A percentile compares a stretch with the other conserved stretches of the same genome.
Evolutionary conservation across 1,140 invertebrate genomes (phyloP).

Genomic region (Euura saliciscinereae): DNA sequence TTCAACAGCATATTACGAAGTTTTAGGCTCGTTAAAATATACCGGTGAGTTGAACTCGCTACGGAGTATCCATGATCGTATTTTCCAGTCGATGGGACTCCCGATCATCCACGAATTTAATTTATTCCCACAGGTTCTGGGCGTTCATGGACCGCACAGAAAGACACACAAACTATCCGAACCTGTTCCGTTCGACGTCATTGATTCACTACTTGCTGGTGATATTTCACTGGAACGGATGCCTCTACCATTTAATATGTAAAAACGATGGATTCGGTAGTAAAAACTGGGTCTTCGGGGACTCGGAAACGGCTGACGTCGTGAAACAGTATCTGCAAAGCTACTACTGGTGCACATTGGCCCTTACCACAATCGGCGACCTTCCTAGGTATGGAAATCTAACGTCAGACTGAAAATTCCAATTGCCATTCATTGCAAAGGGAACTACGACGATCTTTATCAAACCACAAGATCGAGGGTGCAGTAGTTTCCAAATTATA

Average conservation of each 20-base stretch:
- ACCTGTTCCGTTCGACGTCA: slow-evolving; percentile 92
- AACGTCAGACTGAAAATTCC: background rate
- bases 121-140: slow-evolving; percentile 74
- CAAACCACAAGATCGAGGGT: too few species aligned
- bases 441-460: too few species aligned
- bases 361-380: slow-evolving; percentile 88
- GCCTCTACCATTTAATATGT: slow-evolving; percentile 94
- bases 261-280: slow-evolving; percentile 93
- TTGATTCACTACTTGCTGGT: slow-evolving; percentile 96
- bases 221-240: slow-evolving; percentile 99
- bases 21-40: slow-evolving; percentile 97
- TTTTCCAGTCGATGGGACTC: background rate
- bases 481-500: too few species aligned
- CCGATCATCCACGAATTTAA: slow-evolving; percentile 10
- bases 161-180: slow-evolving; percentile 98
- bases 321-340: slow-evolving; percentile 95
- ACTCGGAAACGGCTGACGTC: slow-evolving; percentile 82
- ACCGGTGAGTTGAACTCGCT: slow-evolving; percentile 63
- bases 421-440: too few species aligned
- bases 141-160: slow-evolving; percentile 98
- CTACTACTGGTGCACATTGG: slow-evolving; percentile 97
- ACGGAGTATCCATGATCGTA: background rate
- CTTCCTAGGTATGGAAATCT: slow-evolving; percentile 49
- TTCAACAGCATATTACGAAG: slow-evolving; percentile 97
- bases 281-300: slow-evolving; percentile 88